Percentiles rank a stretch among this genome's conserved stretches.
Evolutionary conservation across 2,797 vertebrate genomes (phyloP).

Genomic region (Myoxocephalus aenaeus): DNA sequence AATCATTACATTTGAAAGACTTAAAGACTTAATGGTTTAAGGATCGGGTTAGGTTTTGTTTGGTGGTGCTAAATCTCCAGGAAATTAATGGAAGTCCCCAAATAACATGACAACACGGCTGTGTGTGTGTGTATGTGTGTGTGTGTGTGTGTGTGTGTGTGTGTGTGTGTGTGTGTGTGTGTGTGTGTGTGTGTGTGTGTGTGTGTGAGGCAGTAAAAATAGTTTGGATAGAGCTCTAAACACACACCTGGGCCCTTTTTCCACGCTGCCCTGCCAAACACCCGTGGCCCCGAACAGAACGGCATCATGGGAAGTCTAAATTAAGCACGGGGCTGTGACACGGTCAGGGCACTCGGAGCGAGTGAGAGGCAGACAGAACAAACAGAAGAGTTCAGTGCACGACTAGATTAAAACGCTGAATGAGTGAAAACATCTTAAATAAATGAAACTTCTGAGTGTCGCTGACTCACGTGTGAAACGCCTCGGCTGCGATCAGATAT

Average conservation of each 20-base stretch:
- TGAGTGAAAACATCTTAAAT: conserved; percentile 36
- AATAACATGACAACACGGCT: too few species aligned
- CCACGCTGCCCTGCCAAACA: conserved; percentile 46
- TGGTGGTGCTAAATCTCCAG: too few species aligned
- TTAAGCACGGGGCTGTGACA: conserved; percentile 41
- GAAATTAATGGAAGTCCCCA: too few species aligned
- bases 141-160: too few species aligned
- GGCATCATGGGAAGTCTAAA: conserved; percentile 63
- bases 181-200: conserved; percentile 16
- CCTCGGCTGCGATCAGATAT: background rate
- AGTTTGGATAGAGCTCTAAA: conserved; percentile 35
- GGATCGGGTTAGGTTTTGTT: too few species aligned
- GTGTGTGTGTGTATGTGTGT: too few species aligned
- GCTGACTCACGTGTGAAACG: conserved; percentile 38
- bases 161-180: conserved; percentile 16
- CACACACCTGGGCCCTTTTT: conserved; percentile 64
- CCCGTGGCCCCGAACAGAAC: conserved; percentile 30
- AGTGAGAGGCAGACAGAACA: conserved; percentile 9
- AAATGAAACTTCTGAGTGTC: conserved; percentile 39
- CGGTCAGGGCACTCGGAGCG: conserved; percentile 16
- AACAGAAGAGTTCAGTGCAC: background rate
- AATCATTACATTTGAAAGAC: too few species aligned
- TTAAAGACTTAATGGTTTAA: too few species aligned
- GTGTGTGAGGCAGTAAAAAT: conserved; percentile 30
- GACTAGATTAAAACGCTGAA: conserved; percentile 27